Evolutionary conservation across 2,797 vertebrate species (phyloP), one percentile per base, ranked within the genome.

Genomic region (Eptatretus atami): DNA sequence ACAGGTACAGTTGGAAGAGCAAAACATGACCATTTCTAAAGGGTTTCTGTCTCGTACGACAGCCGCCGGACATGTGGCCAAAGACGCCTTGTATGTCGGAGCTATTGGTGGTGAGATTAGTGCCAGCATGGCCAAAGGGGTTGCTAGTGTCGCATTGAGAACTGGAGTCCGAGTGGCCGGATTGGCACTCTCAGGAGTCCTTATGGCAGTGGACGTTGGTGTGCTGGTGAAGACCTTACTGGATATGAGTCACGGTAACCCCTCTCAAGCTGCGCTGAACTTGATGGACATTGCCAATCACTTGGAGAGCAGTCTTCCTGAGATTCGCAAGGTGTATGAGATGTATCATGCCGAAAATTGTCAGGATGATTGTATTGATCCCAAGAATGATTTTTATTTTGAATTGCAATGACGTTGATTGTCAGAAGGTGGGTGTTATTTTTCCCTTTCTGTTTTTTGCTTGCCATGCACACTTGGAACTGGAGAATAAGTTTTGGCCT

Each of bases 201-300:
- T 61, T 24, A n/a, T 61, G 57, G 57, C 25, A 25, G 57, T 61
- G 57, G 57, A 61, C 12, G n/a, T 61, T 24, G 57, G n/a, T n/a
- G 25, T n/a, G n/a, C n/a, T 61, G 57, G 57, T 61, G 25, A n/a
- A 61, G n/a, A n/a, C 57, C 57, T n/a, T n/a, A 10, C 57, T 61
- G 25, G n/a, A 61, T 24, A n/a, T 61, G 57, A 61, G 57, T 24
- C n/a, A 61, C 9, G 57, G 57, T 24, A 61, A 25, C 11, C 57
- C 57, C 2, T 61, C 57, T 12, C n/a, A 61, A 25, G 57, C 25
- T 61, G 57, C 57, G 2, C n/a, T n/a, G 9, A n/a, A 61, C n/a
- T 24, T 61, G 57, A n/a, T n/a, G 10, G 57, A 61, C n/a, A 25
- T 61, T 24, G 57, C 31, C 31, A 44, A 44, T 44, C 31, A 44